Evolutionary conservation across 2,797 vertebrate species (phyloP).

Genomic region (Octomys mimax): DNA sequence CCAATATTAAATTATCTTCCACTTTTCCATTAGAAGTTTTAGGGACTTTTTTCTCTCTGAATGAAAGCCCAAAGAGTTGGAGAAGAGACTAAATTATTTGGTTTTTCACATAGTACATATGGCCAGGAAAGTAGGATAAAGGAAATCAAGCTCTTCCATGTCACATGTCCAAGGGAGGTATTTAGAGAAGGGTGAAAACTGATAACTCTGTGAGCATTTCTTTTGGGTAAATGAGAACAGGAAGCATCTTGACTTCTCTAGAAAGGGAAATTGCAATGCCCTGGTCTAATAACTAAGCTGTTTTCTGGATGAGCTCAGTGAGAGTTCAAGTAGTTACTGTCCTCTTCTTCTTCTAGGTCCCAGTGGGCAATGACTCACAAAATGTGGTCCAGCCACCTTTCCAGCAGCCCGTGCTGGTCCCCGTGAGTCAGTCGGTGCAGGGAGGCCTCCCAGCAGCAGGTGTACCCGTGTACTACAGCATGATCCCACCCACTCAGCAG

Average conservation of each 20-base stretch:
- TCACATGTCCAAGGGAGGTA: not conserved
- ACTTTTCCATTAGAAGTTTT: not conserved
- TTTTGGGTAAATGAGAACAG: constrained; percentile 17
- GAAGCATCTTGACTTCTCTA: not conserved
- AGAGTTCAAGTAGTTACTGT: not conserved
- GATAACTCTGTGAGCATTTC: constrained; percentile 18
- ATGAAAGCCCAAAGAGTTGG: constrained; percentile 47
- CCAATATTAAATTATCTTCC: constrained; percentile 42
- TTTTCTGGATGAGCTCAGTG: constrained; percentile 12
- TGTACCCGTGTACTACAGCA: constrained; percentile 97
- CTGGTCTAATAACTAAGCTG: not conserved
- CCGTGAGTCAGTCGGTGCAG: constrained; percentile 97
- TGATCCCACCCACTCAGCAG: constrained; percentile 97
- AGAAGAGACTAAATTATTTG: constrained; percentile 58
- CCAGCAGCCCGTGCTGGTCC: constrained; percentile 97
- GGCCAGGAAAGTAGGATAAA: constrained; percentile 34
- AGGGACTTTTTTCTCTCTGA: not conserved
- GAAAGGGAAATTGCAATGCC: constrained; percentile 11
- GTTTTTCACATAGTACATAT: constrained; percentile 56
- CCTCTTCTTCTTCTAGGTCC: constrained; percentile 90
- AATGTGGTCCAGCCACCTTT: constrained; percentile 97
- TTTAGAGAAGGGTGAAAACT: not conserved
- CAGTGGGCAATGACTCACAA: constrained; percentile 96
- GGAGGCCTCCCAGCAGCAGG: constrained; percentile 92
- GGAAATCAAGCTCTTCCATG: constrained; percentile 21